Base-by-base conservation (phyloP, 2,888 invertebrate genomes). In the Uropetala carovei region DNA sequence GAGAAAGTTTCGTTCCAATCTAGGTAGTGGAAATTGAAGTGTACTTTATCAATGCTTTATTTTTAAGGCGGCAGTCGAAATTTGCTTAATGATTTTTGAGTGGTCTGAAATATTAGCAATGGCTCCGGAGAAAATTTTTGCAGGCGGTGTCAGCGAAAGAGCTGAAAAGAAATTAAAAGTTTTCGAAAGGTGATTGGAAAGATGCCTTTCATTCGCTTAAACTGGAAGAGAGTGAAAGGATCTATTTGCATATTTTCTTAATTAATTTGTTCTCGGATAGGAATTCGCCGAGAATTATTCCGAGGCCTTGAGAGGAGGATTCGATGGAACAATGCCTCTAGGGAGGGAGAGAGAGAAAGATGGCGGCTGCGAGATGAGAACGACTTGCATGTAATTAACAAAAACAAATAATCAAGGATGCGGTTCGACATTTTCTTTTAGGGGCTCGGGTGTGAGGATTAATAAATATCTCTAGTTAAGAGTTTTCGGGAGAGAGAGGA, bases 201-300 rank as follows among this genome's bases (percentile, higher is more conserved):
- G 22, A 75, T 27, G 27, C 22, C 22, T 27, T 27, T 11, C 27
- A 22, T 27, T 27, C 5, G 22, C 75, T 11, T 27, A 8, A 18
- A 7, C 13, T n/a, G 9, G 75, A 8, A 27, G 22, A 22, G 27
- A 75, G 75, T 27, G 75, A 75, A 75, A 75, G 75, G 75, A 9
- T 13, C 3, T 75, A 75, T 75, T 75, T 75, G 75, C 75, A 75
- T 75, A 75, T 75, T 75, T 75, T 75, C 75, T n/a, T 75, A 75
- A 75, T 75, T 75, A 75, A 75, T 75, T 75, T 27, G 27, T 22
- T 27, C 18, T 22, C 4, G 75, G 27, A 27, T 27, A 22, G 75
- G 18, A 75, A 10, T 75, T 75, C 27, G 11, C 22, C 22, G n/a
- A 27, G 13, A 75, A 75, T 27, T 75, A 75, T 75, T 75, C 27